Evolutionary conservation across 2,797 vertebrate species (phyloP).

Genomic region (Allobates femoralis): DNA sequence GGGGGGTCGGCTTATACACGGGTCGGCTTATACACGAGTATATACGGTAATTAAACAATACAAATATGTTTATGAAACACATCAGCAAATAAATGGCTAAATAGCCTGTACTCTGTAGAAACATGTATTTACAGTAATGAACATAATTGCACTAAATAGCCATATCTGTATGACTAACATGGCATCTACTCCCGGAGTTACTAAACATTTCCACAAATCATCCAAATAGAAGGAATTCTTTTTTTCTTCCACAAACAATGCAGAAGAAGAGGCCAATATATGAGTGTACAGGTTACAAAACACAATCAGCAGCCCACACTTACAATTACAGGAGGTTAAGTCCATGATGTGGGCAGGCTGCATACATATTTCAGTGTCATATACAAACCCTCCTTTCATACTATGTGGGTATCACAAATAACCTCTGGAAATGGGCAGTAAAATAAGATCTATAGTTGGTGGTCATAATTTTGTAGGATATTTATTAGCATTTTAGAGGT

Average conservation of each 20-base stretch:
- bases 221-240: background rate
- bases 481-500: no score
- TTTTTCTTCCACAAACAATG: constrained; percentile 20
- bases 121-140: constrained; percentile 24
- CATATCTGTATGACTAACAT: constrained; percentile 36
- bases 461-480: no score
- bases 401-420: background rate
- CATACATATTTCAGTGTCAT: background rate
- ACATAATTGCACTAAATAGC: constrained; percentile 26
- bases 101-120: constrained; percentile 4
- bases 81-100: background rate
- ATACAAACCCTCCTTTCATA: background rate
- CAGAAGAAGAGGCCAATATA: background rate
- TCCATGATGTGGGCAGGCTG: background rate
- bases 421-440: background rate
- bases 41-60: constrained; percentile 35
- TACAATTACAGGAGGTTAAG: constrained; percentile 12
- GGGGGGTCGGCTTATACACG: no score
- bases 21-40: no score
- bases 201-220: background rate
- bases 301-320: constrained; percentile 26
- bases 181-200: background rate
- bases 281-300: constrained; percentile 28
- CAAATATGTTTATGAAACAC: constrained; percentile 16
- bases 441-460: background rate